These are phyloP conservation scores for Ellobius talpinus DNA, from an alignment of 2,113 vertebrate genomes.

Conservation along the genomic window DNA sequence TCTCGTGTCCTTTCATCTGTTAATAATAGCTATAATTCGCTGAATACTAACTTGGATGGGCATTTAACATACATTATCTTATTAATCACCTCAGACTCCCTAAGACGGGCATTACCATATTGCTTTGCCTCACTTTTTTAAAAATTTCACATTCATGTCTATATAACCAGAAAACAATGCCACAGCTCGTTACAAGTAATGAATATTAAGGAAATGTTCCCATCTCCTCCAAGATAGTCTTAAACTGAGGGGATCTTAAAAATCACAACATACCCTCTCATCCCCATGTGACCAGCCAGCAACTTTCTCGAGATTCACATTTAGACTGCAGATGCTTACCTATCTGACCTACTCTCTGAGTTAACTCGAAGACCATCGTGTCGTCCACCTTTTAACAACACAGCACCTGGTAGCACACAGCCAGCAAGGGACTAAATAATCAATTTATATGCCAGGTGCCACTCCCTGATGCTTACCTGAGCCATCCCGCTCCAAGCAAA, in stretches of 20 bases:
- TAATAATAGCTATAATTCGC: slow-evolving; percentile 60
- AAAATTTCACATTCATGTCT: slow-evolving; percentile 44
- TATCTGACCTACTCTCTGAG: not conserved
- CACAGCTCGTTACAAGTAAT: slow-evolving; percentile 4
- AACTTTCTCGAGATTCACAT: not conserved
- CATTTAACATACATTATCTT: slow-evolving; percentile 60
- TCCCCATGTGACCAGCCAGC: not conserved
- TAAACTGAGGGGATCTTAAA: not conserved
- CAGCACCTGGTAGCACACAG: not conserved
- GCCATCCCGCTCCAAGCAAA: not conserved
- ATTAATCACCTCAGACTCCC: slow-evolving; percentile 54
- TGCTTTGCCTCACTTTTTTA: not conserved
- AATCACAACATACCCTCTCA: not conserved
- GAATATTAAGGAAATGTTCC: slow-evolving; percentile 38
- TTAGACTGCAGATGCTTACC: not conserved
- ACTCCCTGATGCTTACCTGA: not conserved
- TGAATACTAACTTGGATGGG: slow-evolving; percentile 49
- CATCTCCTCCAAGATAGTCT: not conserved
- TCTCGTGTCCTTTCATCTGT: slow-evolving; percentile 61
- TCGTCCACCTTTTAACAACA: not conserved
- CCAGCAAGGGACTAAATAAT: not conserved
- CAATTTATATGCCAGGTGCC: not conserved
- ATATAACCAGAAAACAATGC: slow-evolving; percentile 45
- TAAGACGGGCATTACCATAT: not conserved
- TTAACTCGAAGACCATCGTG: not conserved